Conservation (phyloP, 2,888 invertebrate genomes). For the Drosophila prolongata region DNA sequence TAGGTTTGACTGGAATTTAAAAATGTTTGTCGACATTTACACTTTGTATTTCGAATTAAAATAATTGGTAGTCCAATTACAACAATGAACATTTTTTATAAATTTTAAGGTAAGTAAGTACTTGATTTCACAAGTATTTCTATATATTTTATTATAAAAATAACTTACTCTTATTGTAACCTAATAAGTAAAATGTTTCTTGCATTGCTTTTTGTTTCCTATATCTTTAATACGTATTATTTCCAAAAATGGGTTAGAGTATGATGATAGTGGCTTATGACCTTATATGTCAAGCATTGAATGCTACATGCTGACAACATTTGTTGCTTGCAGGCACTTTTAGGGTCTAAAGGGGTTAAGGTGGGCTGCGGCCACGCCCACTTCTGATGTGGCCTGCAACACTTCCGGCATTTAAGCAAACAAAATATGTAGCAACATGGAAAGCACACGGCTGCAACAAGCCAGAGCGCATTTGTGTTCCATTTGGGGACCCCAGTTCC, state of each 20-base stretch:
- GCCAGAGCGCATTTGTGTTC: constrained; percentile 50
- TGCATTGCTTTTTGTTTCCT: too few relatives aligned
- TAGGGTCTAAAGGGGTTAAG: constrained; percentile 20
- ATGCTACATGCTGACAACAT: constrained; percentile 61
- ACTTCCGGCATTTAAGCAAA: constrained; percentile 79
- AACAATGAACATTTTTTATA: too few relatives aligned
- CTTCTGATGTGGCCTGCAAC: constrained; percentile 59
- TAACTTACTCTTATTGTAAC: too few relatives aligned
- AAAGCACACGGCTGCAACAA: constrained; percentile 53
- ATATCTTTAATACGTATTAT: too few relatives aligned
- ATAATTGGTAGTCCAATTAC: too few relatives aligned
- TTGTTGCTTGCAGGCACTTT: constrained; percentile 52
- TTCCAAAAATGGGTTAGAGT: neutral
- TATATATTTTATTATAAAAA: too few relatives aligned
- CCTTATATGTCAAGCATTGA: constrained; percentile 29
- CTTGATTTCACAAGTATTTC: too few relatives aligned
- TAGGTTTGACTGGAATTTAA: too few relatives aligned
- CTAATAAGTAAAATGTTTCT: too few relatives aligned
- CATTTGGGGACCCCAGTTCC: constrained; percentile 34
- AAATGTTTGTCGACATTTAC: too few relatives aligned
- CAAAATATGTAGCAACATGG: constrained; percentile 68
- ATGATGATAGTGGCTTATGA: neutral
- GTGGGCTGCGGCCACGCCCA: constrained; percentile 2
- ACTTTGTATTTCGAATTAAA: too few relatives aligned
- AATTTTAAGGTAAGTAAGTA: too few relatives aligned